These are phyloP conservation scores for Holotrichia oblita DNA, from an alignment of 1,140 invertebrate genomes.

Conservation along the genomic window DNA sequence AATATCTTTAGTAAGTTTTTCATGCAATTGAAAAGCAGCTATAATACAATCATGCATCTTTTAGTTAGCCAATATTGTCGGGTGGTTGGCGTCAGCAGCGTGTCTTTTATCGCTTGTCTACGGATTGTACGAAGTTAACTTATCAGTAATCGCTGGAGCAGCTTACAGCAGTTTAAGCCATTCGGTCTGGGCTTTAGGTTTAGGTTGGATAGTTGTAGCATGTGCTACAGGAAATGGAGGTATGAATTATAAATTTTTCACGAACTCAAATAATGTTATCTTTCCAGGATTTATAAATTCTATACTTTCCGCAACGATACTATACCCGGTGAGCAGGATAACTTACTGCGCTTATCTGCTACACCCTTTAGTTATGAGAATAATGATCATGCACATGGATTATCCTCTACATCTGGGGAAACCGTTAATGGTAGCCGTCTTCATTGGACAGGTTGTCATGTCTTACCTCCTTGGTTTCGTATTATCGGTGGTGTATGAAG, in stretches of 20 bases:
- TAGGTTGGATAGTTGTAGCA: conserved; percentile 89
- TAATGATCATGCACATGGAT: conserved; percentile 79
- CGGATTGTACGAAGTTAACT: conserved; percentile 76
- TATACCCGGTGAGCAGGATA: conserved; percentile 85
- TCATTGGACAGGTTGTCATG: conserved; percentile 78
- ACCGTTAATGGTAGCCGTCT: conserved; percentile 79
- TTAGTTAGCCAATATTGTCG: conserved; percentile 71
- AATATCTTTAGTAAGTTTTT: conserved; percentile 71
- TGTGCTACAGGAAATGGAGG: conserved; percentile 90
- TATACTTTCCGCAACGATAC: conserved; percentile 76
- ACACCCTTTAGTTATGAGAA: conserved; percentile 81
- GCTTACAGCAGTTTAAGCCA: conserved; percentile 86
- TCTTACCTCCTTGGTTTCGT: conserved; percentile 82
- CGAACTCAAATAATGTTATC: neutral
- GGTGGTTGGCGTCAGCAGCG: conserved; percentile 73
- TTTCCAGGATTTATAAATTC: conserved; percentile 75
- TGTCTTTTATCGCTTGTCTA: conserved; percentile 78
- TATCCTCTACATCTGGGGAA: conserved; percentile 81
- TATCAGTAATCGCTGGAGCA: conserved; percentile 75
- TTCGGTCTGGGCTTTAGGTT: conserved; percentile 81
- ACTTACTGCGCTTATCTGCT: conserved; percentile 86
- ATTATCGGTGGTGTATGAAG: conserved; percentile 82
- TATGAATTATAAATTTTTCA: conserved; percentile 53
- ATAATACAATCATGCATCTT: conserved; percentile 49
- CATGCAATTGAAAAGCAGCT: neutral